Evolutionary conservation across 1,140 invertebrate genomes (phyloP).

Genomic region (Phocides pigmalion): DNA sequence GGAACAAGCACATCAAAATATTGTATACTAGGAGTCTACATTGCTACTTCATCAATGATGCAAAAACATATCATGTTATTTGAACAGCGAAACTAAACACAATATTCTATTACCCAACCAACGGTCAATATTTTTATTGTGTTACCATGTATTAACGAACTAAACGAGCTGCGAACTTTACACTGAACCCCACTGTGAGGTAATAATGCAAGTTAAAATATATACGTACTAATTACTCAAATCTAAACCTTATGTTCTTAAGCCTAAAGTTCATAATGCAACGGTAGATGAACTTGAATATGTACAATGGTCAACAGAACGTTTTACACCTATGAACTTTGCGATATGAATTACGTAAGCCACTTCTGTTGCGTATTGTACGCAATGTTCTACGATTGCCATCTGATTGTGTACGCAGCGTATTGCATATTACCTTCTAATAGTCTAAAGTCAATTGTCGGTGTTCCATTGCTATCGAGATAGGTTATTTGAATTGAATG

Average conservation of each 20-base stretch:
- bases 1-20: too few species aligned
- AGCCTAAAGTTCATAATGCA: slow-evolving; percentile 1
- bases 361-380: slow-evolving; percentile 18
- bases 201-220: slow-evolving; percentile 5
- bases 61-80: slow-evolving; percentile 19
- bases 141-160: slow-evolving; percentile 25
- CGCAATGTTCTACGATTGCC: slow-evolving; percentile 27
- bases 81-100: slow-evolving; percentile 5
- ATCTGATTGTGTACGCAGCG: slow-evolving; percentile 13
- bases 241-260: background rate
- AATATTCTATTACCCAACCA: slow-evolving; percentile 20
- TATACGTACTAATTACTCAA: background rate
- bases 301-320: slow-evolving; percentile 22
- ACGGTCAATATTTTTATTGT: slow-evolving; percentile 22
- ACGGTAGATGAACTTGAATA: background rate
- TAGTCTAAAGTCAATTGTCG: slow-evolving; percentile 19
- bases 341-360: slow-evolving; percentile 19
- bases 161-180: slow-evolving; percentile 28
- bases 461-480: slow-evolving; percentile 8
- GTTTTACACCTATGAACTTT: slow-evolving; percentile 24
- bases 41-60: background rate
- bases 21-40: too few species aligned
- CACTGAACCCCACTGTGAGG: slow-evolving; percentile 14
- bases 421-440: slow-evolving; percentile 24
- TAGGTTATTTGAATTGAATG: slow-evolving; percentile 1